Evolutionary conservation across 37 sponge, comb jelly and placozoan genomes (phyloP).

Genomic region (Oscarella lobularis): DNA sequence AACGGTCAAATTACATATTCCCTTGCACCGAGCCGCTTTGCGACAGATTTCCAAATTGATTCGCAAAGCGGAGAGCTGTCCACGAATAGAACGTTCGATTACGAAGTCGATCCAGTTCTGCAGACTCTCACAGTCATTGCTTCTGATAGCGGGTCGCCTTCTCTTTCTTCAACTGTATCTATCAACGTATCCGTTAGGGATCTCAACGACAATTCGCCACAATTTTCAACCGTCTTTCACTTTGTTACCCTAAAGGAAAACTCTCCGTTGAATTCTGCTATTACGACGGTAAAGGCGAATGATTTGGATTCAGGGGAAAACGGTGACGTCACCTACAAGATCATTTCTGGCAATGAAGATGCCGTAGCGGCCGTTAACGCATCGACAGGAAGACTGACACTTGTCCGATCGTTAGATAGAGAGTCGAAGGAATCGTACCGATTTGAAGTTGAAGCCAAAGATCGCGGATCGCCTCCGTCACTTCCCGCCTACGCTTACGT

Average conservation of each 20-base stretch:
- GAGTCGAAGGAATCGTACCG: conserved; percentile 9
- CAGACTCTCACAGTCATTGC: conserved; percentile 27
- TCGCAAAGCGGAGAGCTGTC: conserved; percentile 1
- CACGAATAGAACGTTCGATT: background rate
- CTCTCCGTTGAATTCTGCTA: background rate
- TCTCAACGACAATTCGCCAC: background rate
- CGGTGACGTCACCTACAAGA: conserved; percentile 17
- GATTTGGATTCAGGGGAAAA: conserved; percentile 34
- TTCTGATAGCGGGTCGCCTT: conserved; percentile 39
- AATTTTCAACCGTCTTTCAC: background rate
- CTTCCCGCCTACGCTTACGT: conserved; percentile 17
- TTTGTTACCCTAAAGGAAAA: conserved; percentile 11
- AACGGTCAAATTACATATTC: conserved; percentile 3
- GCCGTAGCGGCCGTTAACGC: conserved; percentile 5
- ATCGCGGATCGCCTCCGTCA: conserved; percentile 19
- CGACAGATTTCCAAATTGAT: background rate
- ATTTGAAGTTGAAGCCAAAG: conserved; percentile 17
- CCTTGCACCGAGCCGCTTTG: background rate
- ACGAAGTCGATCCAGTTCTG: background rate
- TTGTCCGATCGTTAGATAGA: conserved; percentile 14
- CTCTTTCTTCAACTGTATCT: background rate
- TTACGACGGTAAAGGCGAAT: conserved; percentile 20
- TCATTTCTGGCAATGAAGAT: conserved; percentile 11
- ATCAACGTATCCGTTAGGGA: background rate
- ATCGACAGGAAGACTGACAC: conserved; percentile 2